Base-by-base conservation (phyloP, 2,797 vertebrate species). In the Oophaga sylvatica region DNA sequence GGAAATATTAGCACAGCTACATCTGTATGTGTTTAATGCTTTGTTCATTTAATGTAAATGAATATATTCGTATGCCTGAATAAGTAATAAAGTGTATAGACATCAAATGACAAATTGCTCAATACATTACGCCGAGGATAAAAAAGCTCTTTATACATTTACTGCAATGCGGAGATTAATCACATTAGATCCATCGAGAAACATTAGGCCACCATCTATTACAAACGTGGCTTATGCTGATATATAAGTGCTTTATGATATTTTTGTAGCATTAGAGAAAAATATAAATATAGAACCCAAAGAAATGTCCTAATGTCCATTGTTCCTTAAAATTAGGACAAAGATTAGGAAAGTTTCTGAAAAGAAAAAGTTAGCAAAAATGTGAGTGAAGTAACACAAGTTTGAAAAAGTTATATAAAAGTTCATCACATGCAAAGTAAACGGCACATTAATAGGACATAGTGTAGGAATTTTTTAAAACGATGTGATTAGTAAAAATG, bases 1-100 rank as follows among this genome's bases (percentile, higher is more conserved):
- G 75, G 83, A 78, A 85, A 85, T 78, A 85, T 77, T 85, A 67
- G 71, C 75, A 78, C 83, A 65, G 60, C 45, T 67, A 76, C 82
- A 78, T 85, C 83, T 78, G 75, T 78, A 85, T 85, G 83, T 78
- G 60, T 85, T 85, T 85, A 85, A 78, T 85, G 71, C 71, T 78
- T 78, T 85, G 75, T 77, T 85, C 78, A 85, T 85, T 78, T 29
- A 78, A 78, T 77, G 56, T 53, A 78, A 85, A 85, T 68, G 48
- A 85, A 85, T 85, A 60, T 45, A 53, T 35, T 85, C 16, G 22
- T 84, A 62, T 75, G 82, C 12, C 56, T 84, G 70, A 75, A 84
- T 75, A 75, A 76, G 56, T 76, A 76, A 84, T 84, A 84, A 75
- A 31, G 57, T 76, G 15, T 76, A 84, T 84, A 76, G 82, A 84